These are phyloP conservation scores for Bellardia pandia DNA, from an alignment of 2,888 invertebrate genomes.

Conservation along the genomic window DNA sequence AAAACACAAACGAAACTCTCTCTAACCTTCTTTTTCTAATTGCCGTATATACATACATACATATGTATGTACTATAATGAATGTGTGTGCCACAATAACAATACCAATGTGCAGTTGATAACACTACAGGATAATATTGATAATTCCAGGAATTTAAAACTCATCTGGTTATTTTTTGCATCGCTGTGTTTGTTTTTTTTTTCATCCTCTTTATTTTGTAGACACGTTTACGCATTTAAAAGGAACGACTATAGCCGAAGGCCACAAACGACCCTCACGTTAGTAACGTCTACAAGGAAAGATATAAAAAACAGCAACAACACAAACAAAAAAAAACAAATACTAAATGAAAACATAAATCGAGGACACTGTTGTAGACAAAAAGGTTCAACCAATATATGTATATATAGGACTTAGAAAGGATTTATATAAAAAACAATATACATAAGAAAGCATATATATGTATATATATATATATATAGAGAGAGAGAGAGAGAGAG, in stretches of 20 bases:
- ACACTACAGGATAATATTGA: constrained; percentile 70
- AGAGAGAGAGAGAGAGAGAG: constrained; percentile 22
- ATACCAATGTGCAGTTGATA: constrained; percentile 57
- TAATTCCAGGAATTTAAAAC: constrained; percentile 71
- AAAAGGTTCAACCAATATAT: constrained; percentile 11
- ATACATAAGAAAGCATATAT: background rate
- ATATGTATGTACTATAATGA: background rate
- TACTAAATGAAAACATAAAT: constrained; percentile 59
- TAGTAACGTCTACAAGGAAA: constrained; percentile 33
- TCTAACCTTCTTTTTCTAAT: constrained; percentile 30
- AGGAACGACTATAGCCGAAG: constrained; percentile 66
- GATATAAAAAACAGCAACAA: constrained; percentile 31
- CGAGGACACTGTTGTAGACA: constrained; percentile 62
- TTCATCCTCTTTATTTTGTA: constrained; percentile 21
- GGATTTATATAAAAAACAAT: background rate
- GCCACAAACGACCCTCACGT: constrained; percentile 67
- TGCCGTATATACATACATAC: background rate
- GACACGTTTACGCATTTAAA: constrained; percentile 70
- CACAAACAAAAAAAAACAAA: constrained; percentile 48
- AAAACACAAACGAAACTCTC: constrained; percentile 33
- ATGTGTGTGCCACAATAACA: background rate
- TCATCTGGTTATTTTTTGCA: constrained; percentile 59
- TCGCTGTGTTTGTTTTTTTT: constrained; percentile 17
- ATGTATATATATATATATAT: background rate
- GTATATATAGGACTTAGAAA: constrained; percentile 39